Conservation (phyloP, 1,140 invertebrate genomes). For the Trichogramma pretiosum region DNA sequence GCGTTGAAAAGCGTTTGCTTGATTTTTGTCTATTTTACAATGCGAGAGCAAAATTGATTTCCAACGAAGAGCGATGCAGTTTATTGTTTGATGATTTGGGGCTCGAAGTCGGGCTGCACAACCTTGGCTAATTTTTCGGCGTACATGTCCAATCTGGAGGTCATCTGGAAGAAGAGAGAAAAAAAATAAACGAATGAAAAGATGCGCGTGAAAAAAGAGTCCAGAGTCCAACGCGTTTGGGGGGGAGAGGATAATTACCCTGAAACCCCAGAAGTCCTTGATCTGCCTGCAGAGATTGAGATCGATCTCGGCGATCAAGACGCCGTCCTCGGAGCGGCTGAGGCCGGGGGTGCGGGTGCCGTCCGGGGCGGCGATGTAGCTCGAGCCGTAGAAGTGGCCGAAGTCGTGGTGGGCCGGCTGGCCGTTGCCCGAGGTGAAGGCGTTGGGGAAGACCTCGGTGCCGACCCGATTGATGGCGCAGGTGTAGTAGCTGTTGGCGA, state of each 20-base stretch:
- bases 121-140: constrained; percentile 63
- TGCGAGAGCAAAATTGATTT: no score
- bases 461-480: constrained; percentile 96
- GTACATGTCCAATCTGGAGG: constrained; percentile 87
- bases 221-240: background rate
- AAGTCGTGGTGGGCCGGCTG: constrained; percentile 85
- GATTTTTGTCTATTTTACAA: no score
- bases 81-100: constrained; percentile 54
- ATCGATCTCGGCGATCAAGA: constrained; percentile 88
- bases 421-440: constrained; percentile 92
- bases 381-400: constrained; percentile 96
- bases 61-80: no score
- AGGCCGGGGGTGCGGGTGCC: constrained; percentile 84
- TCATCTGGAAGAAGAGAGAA: constrained; percentile 63
- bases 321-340: constrained; percentile 75
- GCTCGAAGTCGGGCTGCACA: constrained; percentile 60
- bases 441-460: constrained; percentile 80
- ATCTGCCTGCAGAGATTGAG: constrained; percentile 91
- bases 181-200: background rate
- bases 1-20: no score
- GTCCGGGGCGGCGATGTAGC: constrained; percentile 92
- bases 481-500: constrained; percentile 91
- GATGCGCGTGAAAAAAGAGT: background rate
- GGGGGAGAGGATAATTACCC: constrained; percentile 46
- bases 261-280: constrained; percentile 91